A percentile compares a stretch with the other conserved stretches of the same genome.
phyloP scores from a whole-genome alignment of 1,140 invertebrate species.

The Solenopsis invicta region DNA sequence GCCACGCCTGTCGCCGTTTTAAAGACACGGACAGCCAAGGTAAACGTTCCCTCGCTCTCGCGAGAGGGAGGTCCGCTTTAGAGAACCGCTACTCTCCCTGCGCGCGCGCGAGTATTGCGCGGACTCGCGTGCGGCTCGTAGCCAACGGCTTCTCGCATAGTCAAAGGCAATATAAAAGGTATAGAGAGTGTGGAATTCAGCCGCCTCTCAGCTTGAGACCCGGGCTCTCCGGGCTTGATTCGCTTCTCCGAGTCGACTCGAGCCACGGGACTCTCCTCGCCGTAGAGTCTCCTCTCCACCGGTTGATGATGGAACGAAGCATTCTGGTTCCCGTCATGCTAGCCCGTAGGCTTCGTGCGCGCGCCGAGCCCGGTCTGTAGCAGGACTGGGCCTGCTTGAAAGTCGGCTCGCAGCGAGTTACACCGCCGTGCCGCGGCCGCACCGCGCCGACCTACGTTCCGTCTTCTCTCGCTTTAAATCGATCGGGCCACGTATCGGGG shows the following conservation, averaged over 20 bases:
- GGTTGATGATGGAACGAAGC: conserved; percentile 81
- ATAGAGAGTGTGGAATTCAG: conserved; percentile 85
- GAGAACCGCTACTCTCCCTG: conserved; percentile 7
- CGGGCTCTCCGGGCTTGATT: conserved; percentile 67
- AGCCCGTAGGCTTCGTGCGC: conserved; percentile 83
- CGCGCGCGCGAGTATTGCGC: conserved; percentile 52
- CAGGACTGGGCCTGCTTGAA: conserved; percentile 72
- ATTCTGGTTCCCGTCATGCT: conserved; percentile 84
- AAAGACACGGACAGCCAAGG: conserved; percentile 2
- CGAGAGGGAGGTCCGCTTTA: neutral
- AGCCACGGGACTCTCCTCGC: conserved; percentile 69
- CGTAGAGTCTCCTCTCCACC: conserved; percentile 51
- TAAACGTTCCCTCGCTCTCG: neutral
- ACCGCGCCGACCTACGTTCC: too few relatives aligned
- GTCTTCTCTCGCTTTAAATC: too few relatives aligned
- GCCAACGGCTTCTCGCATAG: conserved; percentile 81
- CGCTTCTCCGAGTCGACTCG: conserved; percentile 74
- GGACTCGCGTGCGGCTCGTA: conserved; percentile 77
- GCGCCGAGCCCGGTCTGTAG: conserved; percentile 36
- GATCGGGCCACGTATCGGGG: too few relatives aligned
- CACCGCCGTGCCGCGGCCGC: too few relatives aligned
- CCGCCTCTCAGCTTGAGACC: conserved; percentile 84
- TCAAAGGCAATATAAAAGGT: conserved; percentile 83
- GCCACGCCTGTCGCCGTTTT: conserved; percentile 25
- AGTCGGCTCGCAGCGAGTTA: conserved; percentile 71